Percentiles rank a stretch among this genome's conserved stretches.
These are phyloP conservation scores for Nesometra sesokonis DNA, from an alignment of 35 echinoderm and acorn worm genomes.

Conservation along the genomic window DNA sequence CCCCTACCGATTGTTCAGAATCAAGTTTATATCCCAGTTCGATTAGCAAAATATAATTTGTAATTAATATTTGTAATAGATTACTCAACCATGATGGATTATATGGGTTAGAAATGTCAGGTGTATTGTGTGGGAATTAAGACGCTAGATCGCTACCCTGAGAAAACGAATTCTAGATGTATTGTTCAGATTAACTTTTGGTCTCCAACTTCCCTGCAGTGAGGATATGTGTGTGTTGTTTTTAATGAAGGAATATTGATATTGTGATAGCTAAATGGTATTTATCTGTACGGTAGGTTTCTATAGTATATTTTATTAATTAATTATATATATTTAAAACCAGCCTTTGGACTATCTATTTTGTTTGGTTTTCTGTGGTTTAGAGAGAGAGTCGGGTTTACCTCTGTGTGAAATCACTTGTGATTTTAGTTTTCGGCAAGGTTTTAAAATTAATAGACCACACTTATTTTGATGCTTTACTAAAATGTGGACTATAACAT, in stretches of 20 bases:
- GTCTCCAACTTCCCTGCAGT: not conserved
- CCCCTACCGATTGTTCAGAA: not conserved
- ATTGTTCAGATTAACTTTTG: not conserved
- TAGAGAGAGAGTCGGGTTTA: too few relatives aligned
- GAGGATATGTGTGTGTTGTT: not conserved
- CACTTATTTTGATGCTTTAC: too few relatives aligned
- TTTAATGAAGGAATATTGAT: not conserved
- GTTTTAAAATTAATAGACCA: too few relatives aligned
- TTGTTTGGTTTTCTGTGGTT: too few relatives aligned
- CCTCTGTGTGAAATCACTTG: too few relatives aligned
- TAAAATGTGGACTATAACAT: too few relatives aligned
- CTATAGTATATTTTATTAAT: not conserved
- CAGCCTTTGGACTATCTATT: too few relatives aligned
- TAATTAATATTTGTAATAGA: not conserved
- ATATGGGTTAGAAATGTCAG: not conserved
- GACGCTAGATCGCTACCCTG: not conserved
- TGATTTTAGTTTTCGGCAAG: too few relatives aligned
- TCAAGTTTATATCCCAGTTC: not conserved
- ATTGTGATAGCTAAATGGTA: not conserved
- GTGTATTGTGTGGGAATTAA: not conserved
- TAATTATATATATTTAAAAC: too few relatives aligned
- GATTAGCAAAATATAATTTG: not conserved
- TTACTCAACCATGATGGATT: not conserved
- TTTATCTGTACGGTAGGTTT: not conserved
- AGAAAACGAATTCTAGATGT: not conserved